Percentiles rank a stretch among this genome's conserved stretches.
Evolutionary conservation across 2,888 invertebrate genomes (phyloP).

Genomic region (Gymnocheta viridis): DNA sequence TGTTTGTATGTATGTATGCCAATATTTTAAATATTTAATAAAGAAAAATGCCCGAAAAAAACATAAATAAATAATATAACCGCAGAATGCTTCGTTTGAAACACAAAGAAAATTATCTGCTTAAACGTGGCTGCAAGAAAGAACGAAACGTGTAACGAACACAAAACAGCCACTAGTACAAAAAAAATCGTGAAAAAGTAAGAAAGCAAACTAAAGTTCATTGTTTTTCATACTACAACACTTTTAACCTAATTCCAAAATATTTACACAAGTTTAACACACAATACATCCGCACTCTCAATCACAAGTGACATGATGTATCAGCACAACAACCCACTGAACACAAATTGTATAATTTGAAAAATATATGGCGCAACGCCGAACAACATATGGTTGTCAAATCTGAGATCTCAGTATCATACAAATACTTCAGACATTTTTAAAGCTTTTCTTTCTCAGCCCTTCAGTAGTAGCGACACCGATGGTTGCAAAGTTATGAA

Average conservation of each 20-base stretch:
- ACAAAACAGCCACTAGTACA: neutral
- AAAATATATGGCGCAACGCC: neutral
- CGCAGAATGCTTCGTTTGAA: slow-evolving; percentile 53
- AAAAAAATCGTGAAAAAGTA: slow-evolving; percentile 28
- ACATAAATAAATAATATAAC: slow-evolving; percentile 37
- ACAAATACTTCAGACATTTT: too few relatives aligned
- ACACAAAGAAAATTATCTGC: slow-evolving; percentile 54
- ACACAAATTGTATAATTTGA: neutral
- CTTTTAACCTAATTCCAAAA: slow-evolving; percentile 68
- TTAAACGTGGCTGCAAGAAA: slow-evolving; percentile 48
- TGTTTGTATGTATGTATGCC: slow-evolving; percentile 39
- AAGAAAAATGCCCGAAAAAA: slow-evolving; percentile 43
- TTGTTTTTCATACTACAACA: slow-evolving; percentile 68
- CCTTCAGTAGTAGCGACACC: too few relatives aligned
- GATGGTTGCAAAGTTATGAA: too few relatives aligned
- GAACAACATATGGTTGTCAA: neutral
- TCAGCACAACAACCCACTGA: slow-evolving; percentile 7
- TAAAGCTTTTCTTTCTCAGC: too few relatives aligned
- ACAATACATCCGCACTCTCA: slow-evolving; percentile 1
- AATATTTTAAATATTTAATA: slow-evolving; percentile 68
- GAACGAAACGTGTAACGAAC: slow-evolving; percentile 30
- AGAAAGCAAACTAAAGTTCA: slow-evolving; percentile 63
- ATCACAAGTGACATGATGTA: slow-evolving; percentile 26
- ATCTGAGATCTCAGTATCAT: too few relatives aligned
- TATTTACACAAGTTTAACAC: slow-evolving; percentile 59